phyloP scores from a whole-genome alignment of 2,113 vertebrate genomes.

The Stegastes partitus region DNA sequence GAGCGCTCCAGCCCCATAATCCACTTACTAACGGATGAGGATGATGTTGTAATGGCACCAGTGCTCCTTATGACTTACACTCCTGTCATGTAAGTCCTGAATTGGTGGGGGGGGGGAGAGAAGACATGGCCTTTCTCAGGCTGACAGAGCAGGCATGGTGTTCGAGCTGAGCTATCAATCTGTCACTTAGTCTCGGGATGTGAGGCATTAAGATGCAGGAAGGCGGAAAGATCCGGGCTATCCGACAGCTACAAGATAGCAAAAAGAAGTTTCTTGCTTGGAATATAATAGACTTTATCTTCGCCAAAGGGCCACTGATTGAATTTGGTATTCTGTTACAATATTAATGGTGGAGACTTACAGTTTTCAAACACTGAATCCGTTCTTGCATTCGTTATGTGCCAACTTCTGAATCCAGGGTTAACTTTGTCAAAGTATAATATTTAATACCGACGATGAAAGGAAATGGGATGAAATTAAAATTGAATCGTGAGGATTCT shows the following conservation, averaged over 20 bases:
- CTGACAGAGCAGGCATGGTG: constrained; percentile 63
- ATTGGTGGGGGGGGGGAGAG: constrained; percentile 63
- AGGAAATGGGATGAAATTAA: constrained; percentile 24
- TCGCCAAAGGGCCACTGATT: constrained; percentile 32
- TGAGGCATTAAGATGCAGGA: constrained; percentile 49
- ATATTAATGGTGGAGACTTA: constrained; percentile 21
- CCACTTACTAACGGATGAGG: constrained; percentile 80
- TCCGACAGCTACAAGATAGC: constrained; percentile 57
- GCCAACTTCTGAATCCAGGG: neutral
- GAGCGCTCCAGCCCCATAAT: constrained; percentile 76
- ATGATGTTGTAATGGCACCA: constrained; percentile 77
- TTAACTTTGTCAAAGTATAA: constrained; percentile 4
- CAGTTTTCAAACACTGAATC: constrained; percentile 16
- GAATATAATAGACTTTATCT: constrained; percentile 46
- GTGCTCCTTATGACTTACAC: constrained; percentile 72
- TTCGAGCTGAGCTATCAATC: constrained; percentile 74
- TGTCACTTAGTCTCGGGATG: constrained; percentile 73
- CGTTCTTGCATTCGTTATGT: constrained; percentile 20
- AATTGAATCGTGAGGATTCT: constrained; percentile 1
- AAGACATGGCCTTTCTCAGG: constrained; percentile 68
- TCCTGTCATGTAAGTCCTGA: constrained; percentile 70
- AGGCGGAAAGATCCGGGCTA: constrained; percentile 51
- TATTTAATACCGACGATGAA: constrained; percentile 11
- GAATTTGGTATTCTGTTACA: constrained; percentile 23
- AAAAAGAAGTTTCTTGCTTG: constrained; percentile 55